phyloP scores from a whole-genome alignment of 2,113 vertebrate genomes.

The Mus spicilegus region DNA sequence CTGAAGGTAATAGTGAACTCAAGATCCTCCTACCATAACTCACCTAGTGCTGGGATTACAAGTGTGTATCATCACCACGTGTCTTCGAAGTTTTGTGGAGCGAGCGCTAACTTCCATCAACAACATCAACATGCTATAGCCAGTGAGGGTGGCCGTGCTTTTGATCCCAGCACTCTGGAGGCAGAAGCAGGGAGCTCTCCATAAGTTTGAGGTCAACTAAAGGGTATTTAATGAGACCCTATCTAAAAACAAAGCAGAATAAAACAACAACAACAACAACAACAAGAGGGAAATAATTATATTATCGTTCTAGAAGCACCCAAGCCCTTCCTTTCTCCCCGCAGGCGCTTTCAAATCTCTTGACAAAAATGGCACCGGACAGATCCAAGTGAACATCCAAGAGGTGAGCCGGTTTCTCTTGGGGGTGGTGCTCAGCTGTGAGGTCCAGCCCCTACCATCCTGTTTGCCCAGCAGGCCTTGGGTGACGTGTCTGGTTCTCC shows the following conservation, averaged over 20 bases:
- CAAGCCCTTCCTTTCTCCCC: neutral
- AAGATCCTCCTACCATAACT: neutral
- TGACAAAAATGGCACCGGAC: slow-evolving; percentile 92
- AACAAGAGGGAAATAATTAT: no score
- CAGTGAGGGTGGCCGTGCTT: neutral
- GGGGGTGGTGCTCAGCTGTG: neutral
- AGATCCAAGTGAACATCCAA: slow-evolving; percentile 92
- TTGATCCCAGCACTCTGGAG: neutral
- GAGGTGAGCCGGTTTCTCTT: slow-evolving; percentile 87
- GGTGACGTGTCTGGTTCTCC: neutral
- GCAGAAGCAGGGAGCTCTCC: neutral
- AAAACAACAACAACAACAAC: neutral
- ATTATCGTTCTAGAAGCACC: neutral
- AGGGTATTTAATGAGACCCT: neutral
- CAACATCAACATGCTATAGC: neutral
- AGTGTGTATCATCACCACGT: neutral
- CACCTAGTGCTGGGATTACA: neutral
- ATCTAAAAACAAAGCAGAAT: neutral
- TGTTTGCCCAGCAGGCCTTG: neutral
- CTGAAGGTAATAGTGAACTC: neutral
- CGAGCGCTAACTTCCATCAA: neutral
- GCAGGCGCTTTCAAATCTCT: slow-evolving; percentile 94
- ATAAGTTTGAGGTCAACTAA: neutral
- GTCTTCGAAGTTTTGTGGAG: neutral
- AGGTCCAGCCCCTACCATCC: neutral